phyloP scores from a whole-genome alignment of 2,888 invertebrate species.

The Nebria salina region DNA sequence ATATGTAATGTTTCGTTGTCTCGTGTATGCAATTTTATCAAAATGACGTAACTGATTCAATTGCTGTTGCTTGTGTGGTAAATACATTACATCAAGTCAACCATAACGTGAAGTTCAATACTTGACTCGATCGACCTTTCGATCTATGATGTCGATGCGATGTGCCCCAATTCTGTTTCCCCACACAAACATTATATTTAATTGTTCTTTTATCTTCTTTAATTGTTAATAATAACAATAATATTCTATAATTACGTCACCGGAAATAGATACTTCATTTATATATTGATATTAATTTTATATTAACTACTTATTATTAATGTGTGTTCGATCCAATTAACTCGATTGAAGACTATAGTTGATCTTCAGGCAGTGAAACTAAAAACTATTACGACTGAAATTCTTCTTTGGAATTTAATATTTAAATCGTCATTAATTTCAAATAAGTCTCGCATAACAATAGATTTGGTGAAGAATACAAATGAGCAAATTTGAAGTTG shows the following conservation, averaged over 20 bases:
- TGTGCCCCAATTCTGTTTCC: slow-evolving; percentile 21
- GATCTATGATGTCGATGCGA: slow-evolving; percentile 18
- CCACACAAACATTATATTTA: slow-evolving; percentile 1
- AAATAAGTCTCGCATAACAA: not conserved
- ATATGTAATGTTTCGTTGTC: not conserved
- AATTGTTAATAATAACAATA: slow-evolving; percentile 7
- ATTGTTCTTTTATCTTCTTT: not conserved
- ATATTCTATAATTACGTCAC: slow-evolving; percentile 26
- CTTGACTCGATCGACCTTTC: slow-evolving; percentile 34
- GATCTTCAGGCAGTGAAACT: no score
- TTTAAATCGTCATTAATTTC: not conserved
- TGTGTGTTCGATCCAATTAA: not conserved
- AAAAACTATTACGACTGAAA: no score
- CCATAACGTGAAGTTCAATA: slow-evolving; percentile 30
- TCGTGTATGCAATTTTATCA: not conserved
- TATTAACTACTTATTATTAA: slow-evolving; percentile 8
- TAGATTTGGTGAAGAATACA: no score
- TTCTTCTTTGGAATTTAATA: no score
- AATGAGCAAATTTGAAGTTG: no score
- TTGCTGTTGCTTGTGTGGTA: not conserved
- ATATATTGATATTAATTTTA: slow-evolving; percentile 32
- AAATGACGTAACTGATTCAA: not conserved
- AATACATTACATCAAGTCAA: slow-evolving; percentile 2
- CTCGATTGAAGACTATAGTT: not conserved
- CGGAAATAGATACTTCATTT: slow-evolving; percentile 21